Evolutionary conservation across 2,113 vertebrate species (phyloP).

Genomic region (Piaya cayana): DNA sequence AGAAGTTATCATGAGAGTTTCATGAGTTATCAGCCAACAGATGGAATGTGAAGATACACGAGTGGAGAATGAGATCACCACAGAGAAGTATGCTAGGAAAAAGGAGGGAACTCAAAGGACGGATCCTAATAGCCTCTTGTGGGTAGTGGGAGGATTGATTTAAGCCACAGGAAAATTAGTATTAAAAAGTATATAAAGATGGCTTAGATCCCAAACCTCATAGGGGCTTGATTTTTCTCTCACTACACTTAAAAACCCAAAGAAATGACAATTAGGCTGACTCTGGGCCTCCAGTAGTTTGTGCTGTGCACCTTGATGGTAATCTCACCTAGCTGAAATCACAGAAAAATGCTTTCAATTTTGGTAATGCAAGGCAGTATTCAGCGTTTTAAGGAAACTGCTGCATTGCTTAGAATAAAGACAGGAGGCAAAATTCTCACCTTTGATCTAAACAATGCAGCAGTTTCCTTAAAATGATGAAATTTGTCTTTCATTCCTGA

Average conservation of each 20-base stretch:
- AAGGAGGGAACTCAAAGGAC: neutral
- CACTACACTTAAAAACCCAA: neutral
- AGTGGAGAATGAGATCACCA: slow-evolving; percentile 40
- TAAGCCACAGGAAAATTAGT: neutral
- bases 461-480: slow-evolving; percentile 13
- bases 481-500: slow-evolving; percentile 33
- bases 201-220: neutral
- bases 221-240: neutral
- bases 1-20: neutral
- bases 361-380: neutral
- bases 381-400: neutral
- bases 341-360: neutral
- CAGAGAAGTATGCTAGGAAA: neutral
- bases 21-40: slow-evolving; percentile 23
- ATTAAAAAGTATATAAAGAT: neutral
- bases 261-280: neutral
- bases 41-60: slow-evolving; percentile 19
- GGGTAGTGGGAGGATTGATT: neutral
- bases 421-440: neutral
- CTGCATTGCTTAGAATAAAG: neutral
- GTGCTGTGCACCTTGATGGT: neutral
- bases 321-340: neutral
- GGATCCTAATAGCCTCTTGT: neutral
- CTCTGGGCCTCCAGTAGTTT: neutral
- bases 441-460: neutral